Evolutionary conservation across 2,797 vertebrate genomes (phyloP).

Genomic region (Artibeus jamaicensis): DNA sequence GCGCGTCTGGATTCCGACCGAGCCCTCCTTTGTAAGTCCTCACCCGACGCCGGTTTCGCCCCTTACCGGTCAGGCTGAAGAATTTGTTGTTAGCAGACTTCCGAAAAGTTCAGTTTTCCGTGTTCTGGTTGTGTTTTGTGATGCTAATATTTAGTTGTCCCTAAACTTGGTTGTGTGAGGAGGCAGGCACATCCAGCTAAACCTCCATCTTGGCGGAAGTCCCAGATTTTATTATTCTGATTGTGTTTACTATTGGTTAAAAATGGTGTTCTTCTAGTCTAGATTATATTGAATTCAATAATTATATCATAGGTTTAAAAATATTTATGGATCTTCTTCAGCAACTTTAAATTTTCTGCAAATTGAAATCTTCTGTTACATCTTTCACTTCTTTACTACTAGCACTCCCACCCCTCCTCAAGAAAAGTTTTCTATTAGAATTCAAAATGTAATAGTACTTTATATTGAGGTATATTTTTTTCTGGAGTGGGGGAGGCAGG

Average conservation of each 20-base stretch:
- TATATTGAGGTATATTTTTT: neutral
- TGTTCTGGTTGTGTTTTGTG: no score
- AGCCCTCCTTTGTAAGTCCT: no score
- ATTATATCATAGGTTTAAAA: neutral
- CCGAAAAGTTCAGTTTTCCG: no score
- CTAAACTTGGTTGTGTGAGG: no score
- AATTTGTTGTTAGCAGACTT: no score
- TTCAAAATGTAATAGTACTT: neutral
- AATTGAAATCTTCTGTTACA: neutral
- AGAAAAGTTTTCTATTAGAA: neutral
- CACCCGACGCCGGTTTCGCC: no score
- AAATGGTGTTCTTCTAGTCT: neutral
- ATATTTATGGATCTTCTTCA: neutral
- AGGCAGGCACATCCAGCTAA: no score
- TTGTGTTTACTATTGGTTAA: neutral
- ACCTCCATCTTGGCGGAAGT: no score
- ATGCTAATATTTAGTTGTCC: no score
- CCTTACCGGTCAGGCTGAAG: no score
- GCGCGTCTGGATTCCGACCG: no score
- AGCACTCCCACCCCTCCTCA: neutral
- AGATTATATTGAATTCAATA: neutral
- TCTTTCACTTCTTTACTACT: neutral
- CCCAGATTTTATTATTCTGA: neutral
- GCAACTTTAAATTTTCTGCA: constrained; percentile 1
- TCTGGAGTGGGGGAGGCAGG: neutral